Conservation (phyloP, 2,113 vertebrate genomes). For the Lophura nycthemera region DNA sequence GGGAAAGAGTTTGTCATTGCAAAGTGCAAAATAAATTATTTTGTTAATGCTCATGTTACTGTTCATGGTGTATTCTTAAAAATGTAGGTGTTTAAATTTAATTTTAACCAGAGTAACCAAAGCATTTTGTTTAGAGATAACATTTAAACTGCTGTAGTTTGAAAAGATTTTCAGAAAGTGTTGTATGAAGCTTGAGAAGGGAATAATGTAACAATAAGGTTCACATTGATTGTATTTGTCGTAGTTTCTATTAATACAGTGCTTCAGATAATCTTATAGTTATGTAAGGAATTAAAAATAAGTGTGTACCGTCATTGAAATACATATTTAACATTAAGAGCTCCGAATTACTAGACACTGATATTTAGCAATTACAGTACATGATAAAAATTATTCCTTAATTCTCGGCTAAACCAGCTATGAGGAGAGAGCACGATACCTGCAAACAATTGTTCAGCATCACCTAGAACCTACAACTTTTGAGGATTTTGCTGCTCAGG, state of each 20-base stretch:
- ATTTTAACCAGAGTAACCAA: background rate
- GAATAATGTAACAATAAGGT: background rate
- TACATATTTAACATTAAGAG: background rate
- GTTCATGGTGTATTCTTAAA: constrained; percentile 39
- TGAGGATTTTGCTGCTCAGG: constrained; percentile 96
- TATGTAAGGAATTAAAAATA: background rate
- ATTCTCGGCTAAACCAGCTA: constrained; percentile 87
- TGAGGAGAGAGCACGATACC: constrained; percentile 94
- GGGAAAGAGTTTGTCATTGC: constrained; percentile 57
- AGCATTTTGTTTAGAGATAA: constrained; percentile 13
- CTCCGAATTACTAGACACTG: background rate
- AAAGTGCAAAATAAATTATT: constrained; percentile 6
- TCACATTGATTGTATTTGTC: background rate
- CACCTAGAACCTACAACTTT: constrained; percentile 96
- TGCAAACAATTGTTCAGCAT: constrained; percentile 95
- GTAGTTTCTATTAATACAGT: background rate
- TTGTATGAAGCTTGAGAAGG: background rate
- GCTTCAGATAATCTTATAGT: background rate
- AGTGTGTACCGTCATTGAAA: background rate
- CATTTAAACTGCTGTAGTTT: constrained; percentile 13
- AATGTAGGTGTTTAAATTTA: background rate
- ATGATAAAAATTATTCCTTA: constrained; percentile 80
- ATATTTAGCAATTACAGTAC: background rate
- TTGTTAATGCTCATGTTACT: constrained; percentile 50
- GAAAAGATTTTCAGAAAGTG: background rate